Evolutionary conservation across 2,113 vertebrate species (phyloP), one percentile per base, ranked within the genome.

Genomic region (Pterocles gutturalis): DNA sequence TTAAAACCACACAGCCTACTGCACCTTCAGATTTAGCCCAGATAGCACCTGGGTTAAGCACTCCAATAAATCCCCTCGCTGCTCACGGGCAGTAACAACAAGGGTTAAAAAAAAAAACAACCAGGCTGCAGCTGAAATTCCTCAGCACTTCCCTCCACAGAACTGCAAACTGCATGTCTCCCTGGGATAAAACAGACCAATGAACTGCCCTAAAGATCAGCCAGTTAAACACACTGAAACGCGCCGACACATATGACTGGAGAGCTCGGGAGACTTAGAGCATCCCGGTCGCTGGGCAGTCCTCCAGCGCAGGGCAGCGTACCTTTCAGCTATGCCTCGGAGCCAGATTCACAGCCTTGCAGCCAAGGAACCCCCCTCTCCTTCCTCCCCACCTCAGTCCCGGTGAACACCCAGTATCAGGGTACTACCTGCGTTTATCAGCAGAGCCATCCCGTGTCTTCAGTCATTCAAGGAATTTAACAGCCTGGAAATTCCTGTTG

Each of bases 391-490:
- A 54, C 84, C 78, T 80, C 65, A 4, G 86, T 82, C 87, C 89
- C 81, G 22, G 64, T 75, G 90, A 97, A 96, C 95, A 97, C 94
- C 81, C 71, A 13, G 71, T 16, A 96, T 90, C 97, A 95, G 97
- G 96, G 96, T 80, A 98, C 98, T 98, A 98, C 99, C 99, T 99
- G 98, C 93, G 58, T 97, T 83, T 90, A 98, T 98, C 98, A 95
- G 98, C 97, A 98, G 96, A 97, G 97, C 93, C 97, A 98, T 98
- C 92, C 98, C 98, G 97, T 98, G 98, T 98, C 98, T 98, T 98
- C 98, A 98, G 96, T 98, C 98, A 99, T 97, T 97, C 97, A 98
- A 98, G 95, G 97, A 98, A 98, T 98, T 98, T 97, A 98, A 97
- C 98, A 97, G 98, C 93, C 98, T 98, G 98, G 98, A 98, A 98